Conservation (phyloP, 1,140 invertebrate genomes). For the Drosophila novamexicana region DNA sequence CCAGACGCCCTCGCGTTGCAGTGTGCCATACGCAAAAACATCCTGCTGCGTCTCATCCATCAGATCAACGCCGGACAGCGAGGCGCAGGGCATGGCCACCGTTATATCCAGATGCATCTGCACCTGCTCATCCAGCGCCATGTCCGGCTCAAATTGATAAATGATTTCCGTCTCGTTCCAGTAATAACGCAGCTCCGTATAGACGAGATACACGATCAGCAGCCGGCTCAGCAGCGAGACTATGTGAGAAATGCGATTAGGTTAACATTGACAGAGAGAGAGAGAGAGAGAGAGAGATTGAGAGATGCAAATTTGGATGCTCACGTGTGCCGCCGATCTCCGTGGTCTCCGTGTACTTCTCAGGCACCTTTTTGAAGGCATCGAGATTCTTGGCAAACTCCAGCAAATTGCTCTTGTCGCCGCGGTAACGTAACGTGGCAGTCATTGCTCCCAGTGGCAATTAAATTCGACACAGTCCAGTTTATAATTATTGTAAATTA, state of each 20-base stretch:
- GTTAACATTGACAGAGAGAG: not conserved
- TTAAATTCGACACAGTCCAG: slow-evolving; percentile 4
- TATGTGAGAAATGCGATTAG: slow-evolving; percentile 54
- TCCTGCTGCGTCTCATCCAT: slow-evolving; percentile 97
- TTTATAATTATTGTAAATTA: slow-evolving; percentile 9
- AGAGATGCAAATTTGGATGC: slow-evolving; percentile 47
- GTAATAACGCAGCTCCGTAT: slow-evolving; percentile 94
- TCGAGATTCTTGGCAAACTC: slow-evolving; percentile 93
- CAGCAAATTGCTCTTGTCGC: slow-evolving; percentile 86
- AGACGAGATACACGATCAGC: slow-evolving; percentile 91
- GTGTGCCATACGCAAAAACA: slow-evolving; percentile 91
- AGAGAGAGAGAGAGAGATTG: not conserved
- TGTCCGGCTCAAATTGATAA: slow-evolving; percentile 96
- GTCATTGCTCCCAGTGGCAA: slow-evolving; percentile 50
- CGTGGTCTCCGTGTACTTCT: slow-evolving; percentile 92
- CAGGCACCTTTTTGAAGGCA: slow-evolving; percentile 95
- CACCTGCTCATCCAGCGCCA: slow-evolving; percentile 94
- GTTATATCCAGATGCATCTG: slow-evolving; percentile 97
- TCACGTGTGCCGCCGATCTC: slow-evolving; percentile 92
- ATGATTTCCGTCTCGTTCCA: slow-evolving; percentile 92
- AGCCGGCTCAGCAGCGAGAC: slow-evolving; percentile 93
- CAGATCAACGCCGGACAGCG: slow-evolving; percentile 94
- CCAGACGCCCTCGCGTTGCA: slow-evolving; percentile 95
- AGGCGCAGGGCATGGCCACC: slow-evolving; percentile 95
- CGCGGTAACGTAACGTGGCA: slow-evolving; percentile 86